Base-by-base conservation (phyloP, 1,140 invertebrate genomes). In the Sinonovacula constricta region DNA sequence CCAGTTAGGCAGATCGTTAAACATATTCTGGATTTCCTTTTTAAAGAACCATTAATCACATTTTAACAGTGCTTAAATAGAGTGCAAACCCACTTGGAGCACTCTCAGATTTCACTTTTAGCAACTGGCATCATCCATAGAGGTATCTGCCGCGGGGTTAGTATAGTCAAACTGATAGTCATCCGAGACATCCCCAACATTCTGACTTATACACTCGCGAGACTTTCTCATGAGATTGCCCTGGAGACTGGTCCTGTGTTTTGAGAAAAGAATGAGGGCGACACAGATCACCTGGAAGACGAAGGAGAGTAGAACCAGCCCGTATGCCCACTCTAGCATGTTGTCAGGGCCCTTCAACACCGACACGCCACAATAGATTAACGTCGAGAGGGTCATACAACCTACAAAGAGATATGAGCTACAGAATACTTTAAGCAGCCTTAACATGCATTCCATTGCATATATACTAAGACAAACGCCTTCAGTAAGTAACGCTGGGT, bases 351-450 rank as follows among this genome's bases (percentile, higher is more conserved):
- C 60, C 18, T 34, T 31, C 45, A 39, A 22, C 26, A 59, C 62
- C 31, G 31, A 26, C 10, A 66, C 33, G 22, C 45, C 71, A 36
- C 39, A 54, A 14, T 63, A 63, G 4, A 75, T 75, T 56, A 75
- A 30, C 36, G 71, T 75, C 34, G 71, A 12, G 24, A 75, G 18
- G 30, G 59, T 53, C 30, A 75, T 45, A 31, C 24, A 30, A 53
- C 71, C 71, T 75, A 75, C 15, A 75, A 75, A 39, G 71, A 75
- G 71, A n/a, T n/a, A n/a, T n/a, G n/a, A n/a, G n/a, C n/a, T n/a
- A n/a, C n/a, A n/a, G n/a, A n/a, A n/a, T n/a, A n/a, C n/a, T n/a
- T n/a, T n/a, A n/a, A n/a, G n/a, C n/a, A n/a, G n/a, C n/a, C n/a
- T n/a, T n/a, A n/a, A n/a, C n/a, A n/a, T n/a, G n/a, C n/a, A n/a